Evolutionary conservation across 2,888 invertebrate genomes (phyloP), one percentile per base, ranked within the genome.

Genomic region (Coleophora deauratella): DNA sequence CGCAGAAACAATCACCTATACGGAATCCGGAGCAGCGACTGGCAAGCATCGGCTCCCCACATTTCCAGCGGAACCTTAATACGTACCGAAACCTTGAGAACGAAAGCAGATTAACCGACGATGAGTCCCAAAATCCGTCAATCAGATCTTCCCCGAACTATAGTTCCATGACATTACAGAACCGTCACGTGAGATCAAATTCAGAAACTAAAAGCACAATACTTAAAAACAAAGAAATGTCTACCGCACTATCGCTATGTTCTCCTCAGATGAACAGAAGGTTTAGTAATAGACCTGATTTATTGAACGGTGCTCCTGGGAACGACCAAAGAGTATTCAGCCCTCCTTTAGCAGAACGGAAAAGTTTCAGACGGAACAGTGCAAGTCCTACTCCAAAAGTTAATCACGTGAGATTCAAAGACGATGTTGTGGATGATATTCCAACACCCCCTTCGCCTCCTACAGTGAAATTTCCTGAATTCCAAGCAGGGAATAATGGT

Each of bases 1-100:
- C 79, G 0, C 77, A 74, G 48, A 85, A 82, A 50, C 78, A 75
- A 42, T 77, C 84, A 1, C 77, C 77, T 14, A 50, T 78, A 1
- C 82, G 87, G 45, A 76, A 79, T 42, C 66, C 73, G 9, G 85
- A 86, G 46, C 80, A 73, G 36, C 78, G 89, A 33, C 86, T 90
- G 15, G 89, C 90, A 11, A 88, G 89, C 45, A 90, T 90, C 50
- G 89, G 89, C 13, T 89, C 90, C 0, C 90, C 90, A 2, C 89
- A 90, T 59, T 82, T 90, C 41, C 89, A 90, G 51, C 75, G 90
- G 44, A 89, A 88, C 60, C 69, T 85, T 13, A 89, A 80, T 59
- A 79, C 87, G 10, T 88, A 88, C 54, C 84, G 84, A 57, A 89
- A 89, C 57, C 80, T 89, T 31, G 89, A 90, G 55, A 80, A 72